phyloP scores from a whole-genome alignment of 2,113 vertebrate genomes.

The Ceyx cyanopectus region DNA sequence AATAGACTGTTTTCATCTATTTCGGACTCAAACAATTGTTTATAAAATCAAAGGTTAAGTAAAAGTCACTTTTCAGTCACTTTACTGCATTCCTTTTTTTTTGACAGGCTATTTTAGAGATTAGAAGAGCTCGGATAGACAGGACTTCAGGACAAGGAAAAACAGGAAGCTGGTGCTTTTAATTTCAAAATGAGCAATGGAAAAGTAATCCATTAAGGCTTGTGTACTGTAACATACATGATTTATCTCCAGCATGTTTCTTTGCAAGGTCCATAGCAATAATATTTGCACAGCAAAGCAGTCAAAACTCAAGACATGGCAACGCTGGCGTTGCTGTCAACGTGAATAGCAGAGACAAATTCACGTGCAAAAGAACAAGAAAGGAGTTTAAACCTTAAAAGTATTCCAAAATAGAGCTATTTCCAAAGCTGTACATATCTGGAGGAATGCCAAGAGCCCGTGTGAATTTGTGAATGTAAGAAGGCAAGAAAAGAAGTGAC shows the following conservation, averaged over 20 bases:
- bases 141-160: constrained; percentile 29
- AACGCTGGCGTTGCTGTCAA: neutral
- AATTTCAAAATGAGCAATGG: constrained; percentile 58
- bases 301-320: neutral
- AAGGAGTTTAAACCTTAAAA: neutral
- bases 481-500: neutral
- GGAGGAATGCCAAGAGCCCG: neutral
- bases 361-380: neutral
- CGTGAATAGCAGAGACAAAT: neutral
- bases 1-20: constrained; percentile 48
- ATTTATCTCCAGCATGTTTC: constrained; percentile 16
- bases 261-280: neutral
- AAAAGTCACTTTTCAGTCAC: constrained; percentile 48
- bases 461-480: neutral
- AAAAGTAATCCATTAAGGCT: constrained; percentile 63
- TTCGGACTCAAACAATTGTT: constrained; percentile 33
- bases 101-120: constrained; percentile 42
- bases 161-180: constrained; percentile 53
- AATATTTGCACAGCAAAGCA: neutral
- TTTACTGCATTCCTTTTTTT: constrained; percentile 37
- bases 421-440: neutral
- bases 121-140: neutral
- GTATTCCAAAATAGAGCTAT: neutral
- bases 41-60: constrained; percentile 47
- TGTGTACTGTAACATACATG: constrained; percentile 26